A percentile compares a stretch with the other conserved stretches of the same genome.
Evolutionary conservation across 2,888 invertebrate genomes (phyloP).

Genomic region (Pammene fasciana): DNA sequence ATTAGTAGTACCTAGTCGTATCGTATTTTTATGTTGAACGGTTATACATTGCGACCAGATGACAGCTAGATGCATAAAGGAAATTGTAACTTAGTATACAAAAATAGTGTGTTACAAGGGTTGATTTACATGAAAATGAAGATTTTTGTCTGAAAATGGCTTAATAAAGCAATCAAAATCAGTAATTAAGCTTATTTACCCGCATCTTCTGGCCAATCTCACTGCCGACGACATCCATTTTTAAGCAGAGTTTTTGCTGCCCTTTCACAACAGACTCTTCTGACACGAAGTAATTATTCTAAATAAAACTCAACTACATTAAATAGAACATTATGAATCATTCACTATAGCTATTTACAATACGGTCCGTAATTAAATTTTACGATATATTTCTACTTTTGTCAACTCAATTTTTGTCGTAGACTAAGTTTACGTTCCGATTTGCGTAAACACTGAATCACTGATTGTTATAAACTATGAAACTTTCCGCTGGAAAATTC

Average conservation of each 20-base stretch:
- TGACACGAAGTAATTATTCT: constrained; percentile 2
- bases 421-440: constrained; percentile 10
- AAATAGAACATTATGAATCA: constrained; percentile 6
- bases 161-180: background rate
- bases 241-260: constrained; percentile 43
- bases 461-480: too few relatives aligned
- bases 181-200: constrained; percentile 77
- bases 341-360: constrained; percentile 1
- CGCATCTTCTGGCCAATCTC: constrained; percentile 95
- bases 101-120: background rate
- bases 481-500: too few relatives aligned
- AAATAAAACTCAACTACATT: background rate
- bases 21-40: constrained; percentile 8
- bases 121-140: background rate
- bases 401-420: constrained; percentile 22
- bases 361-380: constrained; percentile 3
- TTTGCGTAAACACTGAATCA: background rate
- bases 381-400: constrained; percentile 18
- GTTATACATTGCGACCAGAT: constrained; percentile 1
- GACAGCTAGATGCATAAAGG: background rate
- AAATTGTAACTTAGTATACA: background rate
- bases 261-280: constrained; percentile 35
- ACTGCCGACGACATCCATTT: constrained; percentile 90
- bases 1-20: background rate
- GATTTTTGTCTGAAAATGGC: background rate